phyloP scores from a whole-genome alignment of 2,888 invertebrate species.

The Cantharis nigra region DNA sequence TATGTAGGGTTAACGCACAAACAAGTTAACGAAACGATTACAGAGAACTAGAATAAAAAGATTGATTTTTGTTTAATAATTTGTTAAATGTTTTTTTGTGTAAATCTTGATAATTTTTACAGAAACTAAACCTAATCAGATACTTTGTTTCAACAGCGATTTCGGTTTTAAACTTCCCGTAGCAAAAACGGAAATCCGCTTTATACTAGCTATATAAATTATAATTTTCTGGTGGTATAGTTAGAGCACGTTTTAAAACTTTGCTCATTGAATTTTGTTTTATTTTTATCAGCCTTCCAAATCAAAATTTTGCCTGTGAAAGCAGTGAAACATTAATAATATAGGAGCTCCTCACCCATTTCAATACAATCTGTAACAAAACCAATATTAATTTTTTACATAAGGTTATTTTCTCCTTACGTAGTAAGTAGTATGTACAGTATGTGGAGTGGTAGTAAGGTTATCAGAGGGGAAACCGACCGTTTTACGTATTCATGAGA shows the following conservation, averaged over 20 bases:
- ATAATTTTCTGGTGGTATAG: background rate
- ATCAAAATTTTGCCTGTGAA: too few relatives aligned
- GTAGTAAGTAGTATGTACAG: too few relatives aligned
- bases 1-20: background rate
- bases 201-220: background rate
- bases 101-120: background rate
- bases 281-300: background rate
- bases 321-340: too few relatives aligned
- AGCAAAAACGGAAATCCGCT: background rate
- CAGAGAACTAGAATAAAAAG: background rate
- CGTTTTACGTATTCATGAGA: too few relatives aligned
- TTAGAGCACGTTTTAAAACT: background rate
- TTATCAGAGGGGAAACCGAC: too few relatives aligned
- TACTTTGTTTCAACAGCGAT: background rate
- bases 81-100: background rate
- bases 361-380: too few relatives aligned
- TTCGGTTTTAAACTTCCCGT: background rate
- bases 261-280: background rate
- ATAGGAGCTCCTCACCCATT: too few relatives aligned
- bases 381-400: too few relatives aligned
- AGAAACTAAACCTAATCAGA: background rate
- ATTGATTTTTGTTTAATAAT: background rate
- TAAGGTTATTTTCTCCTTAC: too few relatives aligned
- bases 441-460: too few relatives aligned
- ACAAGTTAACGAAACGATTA: background rate